Evolutionary conservation across 2,113 vertebrate genomes (phyloP), one percentile per base, ranked within the genome.

Genomic region (Phasianus colchicus): DNA sequence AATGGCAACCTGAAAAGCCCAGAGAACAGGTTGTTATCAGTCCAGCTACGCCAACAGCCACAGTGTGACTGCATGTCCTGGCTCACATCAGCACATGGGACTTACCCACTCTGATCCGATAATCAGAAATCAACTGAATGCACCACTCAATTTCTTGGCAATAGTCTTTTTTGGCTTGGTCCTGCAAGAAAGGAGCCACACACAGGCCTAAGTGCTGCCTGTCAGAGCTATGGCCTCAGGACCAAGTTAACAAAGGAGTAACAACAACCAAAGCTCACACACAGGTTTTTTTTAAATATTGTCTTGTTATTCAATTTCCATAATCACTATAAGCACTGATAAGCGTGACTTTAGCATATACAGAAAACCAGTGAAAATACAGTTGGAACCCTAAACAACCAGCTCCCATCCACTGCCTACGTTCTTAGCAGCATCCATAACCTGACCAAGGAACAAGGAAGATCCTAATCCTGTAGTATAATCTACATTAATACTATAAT

Each of bases 71-170:
- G 32, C 30, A 27, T n/a, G 18, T 8, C 22, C 70, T 63, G 36
- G 3, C 2, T 11, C 13, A 0, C 2, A 10, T 6, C 40, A 58
- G 69, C 40, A 27, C 0, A 36, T 36, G 27, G 45, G 14, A 70
- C 97, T 82, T 77, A 98, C 99, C 99, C 67, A 99, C 89, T 86
- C 98, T 96, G 61, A 99, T 97, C 24, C 97, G 98, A 73, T 99
- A 99, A 97, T 99, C 99, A 3, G 86, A 92, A 67, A 99, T 99
- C 47, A 99, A 78, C 0, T 97, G 97, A 38, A 98, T 70, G 10
- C 98, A 98, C 99, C 98, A 99, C 66, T 97, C 92, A 6, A 99
- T 98, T 18, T 97, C 98, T 30, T 93, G 94, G 12, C 90, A 77
- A 55, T 98, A 99, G 5, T 95, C 83, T 75, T 98, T 98, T 89